A percentile compares a stretch with the other conserved stretches of the same genome.
phyloP scores from a whole-genome alignment of 2,888 invertebrate genomes.

The Crepidodera aurea region DNA sequence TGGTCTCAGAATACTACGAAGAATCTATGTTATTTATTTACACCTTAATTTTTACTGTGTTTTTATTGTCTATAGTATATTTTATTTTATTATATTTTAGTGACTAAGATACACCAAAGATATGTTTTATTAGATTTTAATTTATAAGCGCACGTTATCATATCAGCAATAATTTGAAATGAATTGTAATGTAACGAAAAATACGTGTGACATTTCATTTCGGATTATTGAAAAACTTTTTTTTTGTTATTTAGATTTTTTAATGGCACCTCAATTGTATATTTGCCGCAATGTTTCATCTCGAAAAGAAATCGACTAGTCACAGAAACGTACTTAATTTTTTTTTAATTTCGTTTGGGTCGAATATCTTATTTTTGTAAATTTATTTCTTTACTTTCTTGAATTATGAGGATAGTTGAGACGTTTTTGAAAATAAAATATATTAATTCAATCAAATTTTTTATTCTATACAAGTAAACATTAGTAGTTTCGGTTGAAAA shows the following conservation, averaged over 20 bases:
- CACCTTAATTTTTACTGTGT: constrained; percentile 53
- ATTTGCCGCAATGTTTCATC: constrained; percentile 19
- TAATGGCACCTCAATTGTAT: constrained; percentile 28
- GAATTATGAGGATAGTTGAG: no score
- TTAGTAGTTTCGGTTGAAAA: no score
- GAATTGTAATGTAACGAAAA: constrained; percentile 16
- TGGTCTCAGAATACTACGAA: constrained; percentile 60
- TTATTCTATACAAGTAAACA: no score
- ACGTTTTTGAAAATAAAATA: no score
- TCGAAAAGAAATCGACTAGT: constrained; percentile 52
- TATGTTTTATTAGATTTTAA: constrained; percentile 52
- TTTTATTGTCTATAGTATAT: constrained; percentile 53
- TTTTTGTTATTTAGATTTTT: constrained; percentile 33
- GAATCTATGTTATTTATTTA: constrained; percentile 54
- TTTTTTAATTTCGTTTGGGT: constrained; percentile 45
- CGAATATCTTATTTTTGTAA: constrained; percentile 19
- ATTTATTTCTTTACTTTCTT: background rate
- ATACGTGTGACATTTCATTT: constrained; percentile 24
- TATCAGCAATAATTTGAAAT: constrained; percentile 33
- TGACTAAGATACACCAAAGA: constrained; percentile 62
- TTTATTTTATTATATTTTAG: constrained; percentile 59
- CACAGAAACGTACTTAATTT: constrained; percentile 57
- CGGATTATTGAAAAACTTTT: constrained; percentile 26
- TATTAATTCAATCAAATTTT: no score
- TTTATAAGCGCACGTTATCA: constrained; percentile 40